phyloP scores from a whole-genome alignment of 2,888 invertebrate species.

The Clistopyga incitator region DNA sequence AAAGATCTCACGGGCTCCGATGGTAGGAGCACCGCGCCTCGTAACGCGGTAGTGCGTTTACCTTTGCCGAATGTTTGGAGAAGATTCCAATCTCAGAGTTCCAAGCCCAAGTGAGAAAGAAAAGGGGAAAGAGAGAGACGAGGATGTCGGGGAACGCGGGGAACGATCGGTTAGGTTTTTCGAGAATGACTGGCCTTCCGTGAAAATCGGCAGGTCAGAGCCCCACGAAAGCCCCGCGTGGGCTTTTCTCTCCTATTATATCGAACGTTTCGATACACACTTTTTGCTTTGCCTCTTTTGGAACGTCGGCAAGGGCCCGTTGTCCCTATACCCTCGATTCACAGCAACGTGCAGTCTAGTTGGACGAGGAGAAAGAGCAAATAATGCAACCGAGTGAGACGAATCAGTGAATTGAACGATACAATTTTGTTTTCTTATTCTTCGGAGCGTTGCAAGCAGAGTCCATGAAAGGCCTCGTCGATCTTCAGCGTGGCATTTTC shows the following conservation, averaged over 20 bases:
- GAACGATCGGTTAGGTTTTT: constrained; percentile 50
- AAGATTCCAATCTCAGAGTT: constrained; percentile 58
- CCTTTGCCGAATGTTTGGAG: constrained; percentile 58
- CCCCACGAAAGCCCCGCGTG: constrained; percentile 65
- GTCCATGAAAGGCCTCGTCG: constrained; percentile 26
- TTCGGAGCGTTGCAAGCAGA: constrained; percentile 9
- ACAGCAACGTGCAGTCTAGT: neutral
- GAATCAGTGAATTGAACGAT: constrained; percentile 8
- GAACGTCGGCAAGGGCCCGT: constrained; percentile 10
- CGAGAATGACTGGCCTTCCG: constrained; percentile 71
- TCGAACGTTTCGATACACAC: constrained; percentile 58
- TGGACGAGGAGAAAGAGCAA: neutral
- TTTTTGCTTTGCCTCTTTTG: constrained; percentile 16
- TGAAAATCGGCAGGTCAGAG: constrained; percentile 81
- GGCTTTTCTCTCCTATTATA: constrained; percentile 48
- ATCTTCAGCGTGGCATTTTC: constrained; percentile 54
- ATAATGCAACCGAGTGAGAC: constrained; percentile 13
- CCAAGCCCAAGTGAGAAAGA: neutral
- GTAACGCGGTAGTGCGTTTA: constrained; percentile 41
- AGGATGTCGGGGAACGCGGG: constrained; percentile 10
- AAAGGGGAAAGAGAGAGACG: constrained; percentile 25
- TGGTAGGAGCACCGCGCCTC: constrained; percentile 3
- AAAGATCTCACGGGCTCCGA: neutral
- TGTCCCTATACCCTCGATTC: neutral
- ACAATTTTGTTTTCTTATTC: constrained; percentile 43